Evolutionary conservation across 2,888 invertebrate species (phyloP).

Genomic region (Ashinkailepas kermadecensis): DNA sequence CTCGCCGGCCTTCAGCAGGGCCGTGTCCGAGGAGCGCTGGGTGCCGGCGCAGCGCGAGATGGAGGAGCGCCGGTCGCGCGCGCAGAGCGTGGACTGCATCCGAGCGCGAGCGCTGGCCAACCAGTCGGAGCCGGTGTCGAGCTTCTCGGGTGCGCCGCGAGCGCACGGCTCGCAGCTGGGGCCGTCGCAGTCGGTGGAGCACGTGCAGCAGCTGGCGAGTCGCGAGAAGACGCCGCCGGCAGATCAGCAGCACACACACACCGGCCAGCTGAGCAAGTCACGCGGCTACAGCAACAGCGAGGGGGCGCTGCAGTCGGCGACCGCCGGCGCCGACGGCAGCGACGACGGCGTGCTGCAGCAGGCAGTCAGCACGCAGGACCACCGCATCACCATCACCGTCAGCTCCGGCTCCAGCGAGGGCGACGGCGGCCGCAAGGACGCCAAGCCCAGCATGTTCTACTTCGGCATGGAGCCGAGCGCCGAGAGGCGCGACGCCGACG

Average conservation of each 20-base stretch:
- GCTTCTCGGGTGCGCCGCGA: neutral
- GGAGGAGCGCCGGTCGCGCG: neutral
- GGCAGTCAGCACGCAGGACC: conserved; percentile 14
- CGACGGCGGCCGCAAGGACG: neutral
- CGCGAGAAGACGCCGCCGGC: neutral
- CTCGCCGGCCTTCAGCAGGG: neutral
- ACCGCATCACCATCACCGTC: conserved; percentile 13
- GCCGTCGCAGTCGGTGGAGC: neutral
- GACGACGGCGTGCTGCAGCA: neutral
- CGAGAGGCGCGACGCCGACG: neutral
- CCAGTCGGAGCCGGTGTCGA: neutral
- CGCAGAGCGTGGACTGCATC: neutral
- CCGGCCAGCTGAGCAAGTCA: neutral
- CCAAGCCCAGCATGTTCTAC: conserved; percentile 3
- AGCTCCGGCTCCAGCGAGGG: neutral
- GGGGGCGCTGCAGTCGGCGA: neutral
- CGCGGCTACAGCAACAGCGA: neutral
- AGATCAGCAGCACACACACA: neutral
- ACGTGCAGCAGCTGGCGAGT: neutral
- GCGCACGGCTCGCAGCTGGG: neutral
- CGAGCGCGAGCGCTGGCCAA: neutral
- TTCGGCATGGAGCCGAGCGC: neutral
- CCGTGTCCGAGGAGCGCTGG: neutral
- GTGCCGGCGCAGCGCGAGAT: neutral
- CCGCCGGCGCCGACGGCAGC: neutral